Percentiles rank a stretch among this genome's conserved stretches.
These are phyloP conservation scores for Rallus limicola DNA, from an alignment of 2,113 vertebrate genomes.

Conservation along the genomic window DNA sequence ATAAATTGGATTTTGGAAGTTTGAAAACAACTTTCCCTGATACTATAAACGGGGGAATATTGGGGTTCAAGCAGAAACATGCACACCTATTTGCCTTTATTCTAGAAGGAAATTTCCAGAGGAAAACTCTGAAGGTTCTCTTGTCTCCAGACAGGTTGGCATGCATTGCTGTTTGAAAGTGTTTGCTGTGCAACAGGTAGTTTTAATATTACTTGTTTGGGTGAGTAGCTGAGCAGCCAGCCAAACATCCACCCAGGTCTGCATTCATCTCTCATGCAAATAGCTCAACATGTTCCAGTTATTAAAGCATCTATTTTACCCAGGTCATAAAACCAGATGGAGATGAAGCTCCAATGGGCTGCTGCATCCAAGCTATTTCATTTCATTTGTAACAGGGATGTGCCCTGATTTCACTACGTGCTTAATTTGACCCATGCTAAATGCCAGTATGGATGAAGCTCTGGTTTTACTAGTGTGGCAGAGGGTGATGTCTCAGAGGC, in stretches of 20 bases:
- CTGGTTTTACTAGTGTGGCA: fast-evolving
- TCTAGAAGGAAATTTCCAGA: background rate
- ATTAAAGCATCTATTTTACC: background rate
- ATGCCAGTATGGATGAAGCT: background rate
- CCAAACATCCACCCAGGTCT: background rate
- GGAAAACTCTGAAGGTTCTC: background rate
- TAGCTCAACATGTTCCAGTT: background rate
- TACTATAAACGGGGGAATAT: background rate
- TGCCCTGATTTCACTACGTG: background rate
- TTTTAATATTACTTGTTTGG: background rate
- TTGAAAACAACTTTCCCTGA: background rate
- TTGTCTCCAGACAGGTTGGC: background rate
- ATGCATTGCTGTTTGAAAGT: background rate
- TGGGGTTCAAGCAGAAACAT: background rate
- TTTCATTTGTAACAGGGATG: background rate
- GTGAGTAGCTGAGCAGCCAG: constrained; percentile 14
- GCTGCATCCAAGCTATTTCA: background rate
- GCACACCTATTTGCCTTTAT: background rate
- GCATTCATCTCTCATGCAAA: background rate
- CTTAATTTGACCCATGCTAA: background rate
- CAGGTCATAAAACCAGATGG: constrained; percentile 17
- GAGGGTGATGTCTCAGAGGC: background rate
- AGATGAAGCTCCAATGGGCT: constrained; percentile 7
- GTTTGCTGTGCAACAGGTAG: background rate
- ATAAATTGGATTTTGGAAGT: background rate